Evolutionary conservation across 2,888 invertebrate species (phyloP).

Genomic region (Ichneumoninae sp.): DNA sequence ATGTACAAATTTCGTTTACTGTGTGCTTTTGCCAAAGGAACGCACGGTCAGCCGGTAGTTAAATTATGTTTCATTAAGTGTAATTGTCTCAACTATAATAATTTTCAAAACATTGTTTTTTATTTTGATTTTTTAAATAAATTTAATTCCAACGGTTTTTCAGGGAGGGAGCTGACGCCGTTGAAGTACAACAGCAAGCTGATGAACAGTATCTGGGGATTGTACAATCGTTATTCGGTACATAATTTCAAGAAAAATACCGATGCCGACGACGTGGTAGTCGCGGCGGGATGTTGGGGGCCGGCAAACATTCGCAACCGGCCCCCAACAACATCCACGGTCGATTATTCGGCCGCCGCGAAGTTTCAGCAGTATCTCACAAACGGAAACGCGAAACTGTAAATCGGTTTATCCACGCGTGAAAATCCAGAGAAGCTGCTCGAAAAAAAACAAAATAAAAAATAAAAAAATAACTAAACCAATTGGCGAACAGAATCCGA

Average conservation of each 20-base stretch:
- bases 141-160: conserved; percentile 75
- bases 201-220: conserved; percentile 97
- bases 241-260: conserved; percentile 94
- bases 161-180: conserved; percentile 89
- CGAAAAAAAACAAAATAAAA: background rate
- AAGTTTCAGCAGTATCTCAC: conserved; percentile 55
- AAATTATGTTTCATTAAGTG: background rate
- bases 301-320: conserved; percentile 50
- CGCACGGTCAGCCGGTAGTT: background rate
- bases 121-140: conserved; percentile 43
- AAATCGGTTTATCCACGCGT: conserved; percentile 19
- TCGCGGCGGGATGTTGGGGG: conserved; percentile 83
- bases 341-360: conserved; percentile 60
- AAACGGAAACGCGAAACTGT: conserved; percentile 45
- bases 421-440: conserved; percentile 7
- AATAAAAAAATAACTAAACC: background rate
- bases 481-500: background rate
- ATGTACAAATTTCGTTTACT: background rate
- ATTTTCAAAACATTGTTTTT: background rate
- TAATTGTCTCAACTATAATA: background rate
- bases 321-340: conserved; percentile 61
- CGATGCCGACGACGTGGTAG: conserved; percentile 84
- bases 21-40: background rate
- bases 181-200: conserved; percentile 93
- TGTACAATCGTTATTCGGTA: conserved; percentile 94